Evolutionary conservation across 2,888 invertebrate genomes (phyloP).

Genomic region (Hybos culiciformis): DNA sequence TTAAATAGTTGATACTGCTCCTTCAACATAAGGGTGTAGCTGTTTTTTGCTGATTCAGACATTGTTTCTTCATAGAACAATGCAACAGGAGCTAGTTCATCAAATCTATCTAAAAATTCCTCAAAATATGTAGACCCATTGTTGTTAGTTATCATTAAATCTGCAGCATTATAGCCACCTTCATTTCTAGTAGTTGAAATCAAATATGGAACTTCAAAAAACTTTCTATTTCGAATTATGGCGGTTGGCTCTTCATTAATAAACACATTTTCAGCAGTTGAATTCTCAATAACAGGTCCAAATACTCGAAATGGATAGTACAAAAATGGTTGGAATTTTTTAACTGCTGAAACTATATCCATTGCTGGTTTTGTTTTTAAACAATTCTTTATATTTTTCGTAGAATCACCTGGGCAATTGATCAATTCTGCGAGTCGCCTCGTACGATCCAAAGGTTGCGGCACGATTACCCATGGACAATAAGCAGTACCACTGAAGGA

Average conservation of each 20-base stretch:
- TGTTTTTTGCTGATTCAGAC: conserved; percentile 31
- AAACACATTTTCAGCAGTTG: conserved; percentile 40
- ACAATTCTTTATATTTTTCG: conserved; percentile 45
- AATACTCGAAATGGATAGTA: conserved; percentile 44
- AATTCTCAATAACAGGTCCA: conserved; percentile 49
- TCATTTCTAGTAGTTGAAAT: conserved; percentile 52
- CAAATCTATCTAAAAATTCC: conserved; percentile 39
- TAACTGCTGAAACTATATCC: conserved; percentile 30
- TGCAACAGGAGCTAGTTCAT: conserved; percentile 41
- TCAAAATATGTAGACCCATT: conserved; percentile 28
- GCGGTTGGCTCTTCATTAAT: conserved; percentile 48
- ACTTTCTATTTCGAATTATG: conserved; percentile 42
- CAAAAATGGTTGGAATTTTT: conserved; percentile 41
- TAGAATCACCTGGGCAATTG: conserved; percentile 45
- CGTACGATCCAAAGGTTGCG: conserved; percentile 32
- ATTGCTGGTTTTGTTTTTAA: conserved; percentile 45
- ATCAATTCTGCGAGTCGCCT: conserved; percentile 45
- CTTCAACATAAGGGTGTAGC: conserved; percentile 43
- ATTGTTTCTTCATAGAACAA: conserved; percentile 43
- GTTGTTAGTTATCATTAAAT: conserved; percentile 30
- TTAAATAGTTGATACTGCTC: conserved; percentile 36
- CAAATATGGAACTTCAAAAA: conserved; percentile 51
- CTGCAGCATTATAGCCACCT: conserved; percentile 50
- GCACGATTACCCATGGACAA: conserved; percentile 38
- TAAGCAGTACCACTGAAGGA: conserved; percentile 46